A percentile compares a stretch with the other conserved stretches of the same genome.
Conservation (phyloP, 2,113 vertebrate genomes). For the Alosa alosa region DNA sequence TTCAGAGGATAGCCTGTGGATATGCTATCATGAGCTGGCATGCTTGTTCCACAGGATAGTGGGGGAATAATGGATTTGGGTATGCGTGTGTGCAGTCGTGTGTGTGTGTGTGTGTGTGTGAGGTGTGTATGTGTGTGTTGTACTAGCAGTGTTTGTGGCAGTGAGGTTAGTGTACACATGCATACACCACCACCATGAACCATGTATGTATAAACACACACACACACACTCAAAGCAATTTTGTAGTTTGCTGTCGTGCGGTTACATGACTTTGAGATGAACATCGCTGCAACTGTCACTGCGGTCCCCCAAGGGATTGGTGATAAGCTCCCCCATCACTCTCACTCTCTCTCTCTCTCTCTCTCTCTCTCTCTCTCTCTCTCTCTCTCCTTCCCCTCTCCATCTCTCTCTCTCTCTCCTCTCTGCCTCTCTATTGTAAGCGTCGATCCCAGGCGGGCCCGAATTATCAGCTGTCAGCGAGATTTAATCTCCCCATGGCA, state of each 20-base stretch:
- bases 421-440: not conserved
- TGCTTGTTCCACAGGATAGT: not conserved
- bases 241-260: not conserved
- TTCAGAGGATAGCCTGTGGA: not conserved
- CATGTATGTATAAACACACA: not conserved
- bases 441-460: conserved; percentile 27
- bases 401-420: not conserved
- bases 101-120: conserved; percentile 4
- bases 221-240: not conserved
- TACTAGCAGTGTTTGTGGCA: not conserved
- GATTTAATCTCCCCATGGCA: conserved; percentile 56
- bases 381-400: not conserved
- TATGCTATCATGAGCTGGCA: not conserved
- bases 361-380: not conserved
- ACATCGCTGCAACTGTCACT: conserved; percentile 4
- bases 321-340: not conserved
- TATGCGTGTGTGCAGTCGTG: not conserved
- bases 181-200: not conserved
- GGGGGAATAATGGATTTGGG: not conserved
- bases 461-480: conserved; percentile 54
- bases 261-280: conserved; percentile 23
- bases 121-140: conserved; percentile 5
- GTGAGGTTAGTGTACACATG: not conserved
- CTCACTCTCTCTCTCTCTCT: not conserved
- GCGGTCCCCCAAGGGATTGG: not conserved